Percentiles rank a stretch among this genome's conserved stretches.
phyloP scores from a whole-genome alignment of 1,140 invertebrate species.

The Trichonephila inaurata region DNA sequence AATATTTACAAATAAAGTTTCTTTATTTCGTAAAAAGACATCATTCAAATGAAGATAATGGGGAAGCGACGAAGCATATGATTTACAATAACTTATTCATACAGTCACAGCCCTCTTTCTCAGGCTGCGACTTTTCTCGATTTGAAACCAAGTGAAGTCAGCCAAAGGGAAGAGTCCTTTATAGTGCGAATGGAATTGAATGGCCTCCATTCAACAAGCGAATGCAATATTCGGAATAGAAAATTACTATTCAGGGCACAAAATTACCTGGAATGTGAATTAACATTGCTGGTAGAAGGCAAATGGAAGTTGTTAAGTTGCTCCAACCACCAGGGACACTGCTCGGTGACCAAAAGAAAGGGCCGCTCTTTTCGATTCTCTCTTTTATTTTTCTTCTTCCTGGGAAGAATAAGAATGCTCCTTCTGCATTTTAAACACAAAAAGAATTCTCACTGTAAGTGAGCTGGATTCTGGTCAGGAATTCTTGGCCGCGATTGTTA shows the following conservation, averaged over 20 bases:
- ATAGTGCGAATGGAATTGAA: conserved; percentile 19
- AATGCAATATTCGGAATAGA: conserved; percentile 39
- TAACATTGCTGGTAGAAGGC: conserved; percentile 34
- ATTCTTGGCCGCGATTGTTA: conserved; percentile 10
- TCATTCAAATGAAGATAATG: conserved; percentile 31
- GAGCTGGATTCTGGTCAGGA: conserved; percentile 18
- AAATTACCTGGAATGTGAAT: conserved; percentile 66
- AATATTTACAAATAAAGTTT: not conserved
- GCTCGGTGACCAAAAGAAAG: conserved; percentile 1
- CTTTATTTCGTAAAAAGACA: not conserved
- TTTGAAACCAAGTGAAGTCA: conserved; percentile 26
- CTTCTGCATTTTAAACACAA: conserved; percentile 64
- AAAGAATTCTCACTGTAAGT: conserved; percentile 47
- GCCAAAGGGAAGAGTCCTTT: conserved; percentile 11
- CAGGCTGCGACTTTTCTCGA: conserved; percentile 9
- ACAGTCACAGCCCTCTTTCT: not conserved
- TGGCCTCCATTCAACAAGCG: conserved; percentile 57
- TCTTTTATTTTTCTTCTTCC: not conserved
- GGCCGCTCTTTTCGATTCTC: not conserved
- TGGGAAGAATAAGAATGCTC: conserved; percentile 30
- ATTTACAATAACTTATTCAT: conserved; percentile 44
- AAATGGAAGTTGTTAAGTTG: conserved; percentile 51
- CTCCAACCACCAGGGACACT: conserved; percentile 11
- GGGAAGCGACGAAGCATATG: not conserved
- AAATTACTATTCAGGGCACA: conserved; percentile 71